Evolutionary conservation across 2,888 invertebrate species (phyloP).

Genomic region (Scrobipalpa atriplicella): DNA sequence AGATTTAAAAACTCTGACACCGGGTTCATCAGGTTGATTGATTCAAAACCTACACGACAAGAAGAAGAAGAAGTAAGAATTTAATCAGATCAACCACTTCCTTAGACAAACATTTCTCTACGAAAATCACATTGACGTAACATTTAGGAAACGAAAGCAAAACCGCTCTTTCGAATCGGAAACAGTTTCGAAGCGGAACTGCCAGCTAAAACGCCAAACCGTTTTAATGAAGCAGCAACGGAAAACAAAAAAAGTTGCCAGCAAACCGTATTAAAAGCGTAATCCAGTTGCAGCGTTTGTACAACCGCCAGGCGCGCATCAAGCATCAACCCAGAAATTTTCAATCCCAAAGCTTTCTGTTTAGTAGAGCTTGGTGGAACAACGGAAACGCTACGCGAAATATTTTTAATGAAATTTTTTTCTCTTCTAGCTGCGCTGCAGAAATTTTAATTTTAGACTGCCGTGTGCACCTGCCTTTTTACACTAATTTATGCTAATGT

Average conservation of each 20-base stretch:
- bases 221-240: not conserved
- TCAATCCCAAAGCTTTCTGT: conserved; percentile 49
- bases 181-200: not conserved
- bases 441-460: conserved; percentile 49
- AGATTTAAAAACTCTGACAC: too few relatives aligned
- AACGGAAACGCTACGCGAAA: conserved; percentile 41
- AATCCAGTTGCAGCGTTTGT: conserved; percentile 49
- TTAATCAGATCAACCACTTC: too few relatives aligned
- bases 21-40: too few relatives aligned
- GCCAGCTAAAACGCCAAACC: conserved; percentile 15
- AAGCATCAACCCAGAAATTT: conserved; percentile 41
- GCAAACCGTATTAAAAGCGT: conserved; percentile 43
- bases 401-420: conserved; percentile 61
- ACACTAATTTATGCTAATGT: conserved; percentile 53
- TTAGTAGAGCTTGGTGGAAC: conserved; percentile 44
- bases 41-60: too few relatives aligned
- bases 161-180: not conserved
- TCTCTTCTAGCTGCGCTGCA: conserved; percentile 40
- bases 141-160: not conserved
- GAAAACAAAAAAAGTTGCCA: conserved; percentile 8
- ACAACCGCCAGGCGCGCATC: conserved; percentile 43
- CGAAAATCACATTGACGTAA: conserved; percentile 18
- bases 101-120: not conserved
- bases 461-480: conserved; percentile 47
- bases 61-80: too few relatives aligned